Evolutionary conservation across 1,140 invertebrate species (phyloP).

Genomic region (Drosophila bifasciata): DNA sequence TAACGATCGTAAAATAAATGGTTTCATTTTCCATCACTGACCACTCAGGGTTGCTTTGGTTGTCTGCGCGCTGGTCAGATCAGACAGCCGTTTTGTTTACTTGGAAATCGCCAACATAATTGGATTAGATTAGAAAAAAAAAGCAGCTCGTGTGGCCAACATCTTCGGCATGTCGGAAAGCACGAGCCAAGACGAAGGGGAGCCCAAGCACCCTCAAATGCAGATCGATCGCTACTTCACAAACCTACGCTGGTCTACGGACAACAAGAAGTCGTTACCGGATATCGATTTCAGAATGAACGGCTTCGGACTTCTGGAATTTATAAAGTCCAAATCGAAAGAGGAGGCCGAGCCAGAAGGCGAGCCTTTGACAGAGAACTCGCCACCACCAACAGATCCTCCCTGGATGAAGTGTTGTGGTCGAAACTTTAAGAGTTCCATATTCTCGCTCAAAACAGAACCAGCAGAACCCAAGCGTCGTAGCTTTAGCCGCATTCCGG

Average conservation of each 20-base stretch:
- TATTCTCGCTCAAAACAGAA: conserved; percentile 13
- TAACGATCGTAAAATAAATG: not conserved
- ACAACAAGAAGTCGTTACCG: not conserved
- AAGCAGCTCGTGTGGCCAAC: no score
- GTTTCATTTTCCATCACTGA: not conserved
- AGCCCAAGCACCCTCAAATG: no score
- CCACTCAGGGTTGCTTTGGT: not conserved
- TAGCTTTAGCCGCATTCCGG: not conserved
- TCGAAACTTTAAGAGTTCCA: conserved; percentile 11
- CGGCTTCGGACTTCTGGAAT: not conserved
- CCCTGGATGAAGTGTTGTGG: conserved; percentile 26
- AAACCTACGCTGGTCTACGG: not conserved
- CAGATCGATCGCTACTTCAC: not conserved
- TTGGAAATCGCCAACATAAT: no score
- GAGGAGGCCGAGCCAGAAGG: not conserved
- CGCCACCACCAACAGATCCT: not conserved
- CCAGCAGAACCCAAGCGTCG: not conserved
- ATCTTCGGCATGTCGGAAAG: not conserved
- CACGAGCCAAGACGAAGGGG: not conserved
- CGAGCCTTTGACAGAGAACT: no score
- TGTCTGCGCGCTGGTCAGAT: no score
- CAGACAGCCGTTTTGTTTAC: no score
- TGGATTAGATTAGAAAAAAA: no score
- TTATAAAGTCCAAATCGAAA: not conserved
- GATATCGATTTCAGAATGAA: conserved; percentile 18